Percentiles rank a stretch among this genome's conserved stretches.
Conservation (phyloP, 2,797 vertebrate species). For the Austrolebias charrua region DNA sequence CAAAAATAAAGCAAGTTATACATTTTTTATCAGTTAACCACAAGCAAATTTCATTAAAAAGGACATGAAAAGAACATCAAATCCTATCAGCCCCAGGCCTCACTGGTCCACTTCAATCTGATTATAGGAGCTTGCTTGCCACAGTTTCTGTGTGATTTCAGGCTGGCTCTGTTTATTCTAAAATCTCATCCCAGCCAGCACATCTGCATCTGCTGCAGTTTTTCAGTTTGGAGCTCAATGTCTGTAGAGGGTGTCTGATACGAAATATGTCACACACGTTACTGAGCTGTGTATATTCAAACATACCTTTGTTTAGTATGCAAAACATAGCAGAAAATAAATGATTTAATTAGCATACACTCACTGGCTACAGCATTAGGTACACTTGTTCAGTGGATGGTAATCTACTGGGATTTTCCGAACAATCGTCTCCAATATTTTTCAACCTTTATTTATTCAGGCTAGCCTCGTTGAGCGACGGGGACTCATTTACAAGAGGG, state of each 20-base stretch:
- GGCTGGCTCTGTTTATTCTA: not conserved
- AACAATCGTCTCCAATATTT: no score
- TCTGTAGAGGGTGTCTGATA: not conserved
- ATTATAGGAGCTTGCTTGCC: no score
- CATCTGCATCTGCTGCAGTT: not conserved
- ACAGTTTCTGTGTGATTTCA: not conserved
- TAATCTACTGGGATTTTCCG: no score
- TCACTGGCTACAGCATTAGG: no score
- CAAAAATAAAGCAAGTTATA: not conserved
- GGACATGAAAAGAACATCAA: not conserved
- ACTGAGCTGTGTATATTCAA: not conserved
- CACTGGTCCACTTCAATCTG: not conserved
- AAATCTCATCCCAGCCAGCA: not conserved
- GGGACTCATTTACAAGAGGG: no score
- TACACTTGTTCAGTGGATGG: no score
- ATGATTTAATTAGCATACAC: conserved; percentile 53
- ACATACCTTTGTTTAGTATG: conserved; percentile 12
- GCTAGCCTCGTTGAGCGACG: no score
- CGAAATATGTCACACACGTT: no score
- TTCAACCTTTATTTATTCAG: no score
- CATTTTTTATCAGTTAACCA: conserved; percentile 15
- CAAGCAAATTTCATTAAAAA: conserved; percentile 11
- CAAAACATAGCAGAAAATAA: conserved; percentile 54
- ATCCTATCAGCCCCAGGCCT: conserved; percentile 1
- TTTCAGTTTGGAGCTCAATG: not conserved